A percentile compares a stretch with the other conserved stretches of the same genome.
phyloP scores from a whole-genome alignment of 92 coral and sea anemone species.

The Epizoanthus ramosus region DNA sequence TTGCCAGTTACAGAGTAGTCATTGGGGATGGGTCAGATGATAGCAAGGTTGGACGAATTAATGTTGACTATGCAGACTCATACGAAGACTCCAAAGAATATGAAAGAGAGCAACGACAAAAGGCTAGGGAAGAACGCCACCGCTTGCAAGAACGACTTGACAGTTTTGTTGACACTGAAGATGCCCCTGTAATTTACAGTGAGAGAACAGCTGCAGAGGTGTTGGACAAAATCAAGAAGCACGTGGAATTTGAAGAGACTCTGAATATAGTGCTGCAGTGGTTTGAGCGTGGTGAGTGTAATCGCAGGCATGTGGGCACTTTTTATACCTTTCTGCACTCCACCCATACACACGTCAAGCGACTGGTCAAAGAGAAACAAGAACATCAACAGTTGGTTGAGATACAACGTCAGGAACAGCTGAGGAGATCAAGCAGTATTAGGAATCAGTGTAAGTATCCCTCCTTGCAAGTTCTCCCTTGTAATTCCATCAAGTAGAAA shows the following conservation, averaged over 20 bases:
- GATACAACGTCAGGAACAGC: constrained; percentile 68
- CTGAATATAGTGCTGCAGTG: constrained; percentile 66
- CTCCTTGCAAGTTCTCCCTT: not conserved
- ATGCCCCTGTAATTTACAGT: constrained; percentile 15
- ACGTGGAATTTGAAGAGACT: constrained; percentile 47
- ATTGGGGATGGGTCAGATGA: constrained; percentile 58
- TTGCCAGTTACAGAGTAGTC: constrained; percentile 68
- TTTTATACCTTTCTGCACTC: constrained; percentile 73
- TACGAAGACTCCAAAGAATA: constrained; percentile 53
- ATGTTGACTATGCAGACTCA: constrained; percentile 69
- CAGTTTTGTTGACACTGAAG: constrained; percentile 28
- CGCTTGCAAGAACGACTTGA: constrained; percentile 32
- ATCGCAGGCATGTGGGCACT: constrained; percentile 64
- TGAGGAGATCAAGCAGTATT: constrained; percentile 60
- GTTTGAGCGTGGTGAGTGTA: constrained; percentile 85
- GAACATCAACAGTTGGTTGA: constrained; percentile 82
- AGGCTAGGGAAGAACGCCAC: constrained; percentile 63
- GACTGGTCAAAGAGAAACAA: constrained; percentile 69
- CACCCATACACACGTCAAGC: constrained; percentile 67
- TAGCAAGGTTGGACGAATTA: constrained; percentile 59
- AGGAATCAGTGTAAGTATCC: constrained; percentile 72
- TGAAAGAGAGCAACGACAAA: constrained; percentile 38
- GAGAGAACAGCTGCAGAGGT: constrained; percentile 53
- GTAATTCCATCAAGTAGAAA: too few relatives aligned
- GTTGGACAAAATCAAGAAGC: constrained; percentile 59